phyloP scores from a whole-genome alignment of 2,113 vertebrate species.

The Triplophysa rosa region DNA sequence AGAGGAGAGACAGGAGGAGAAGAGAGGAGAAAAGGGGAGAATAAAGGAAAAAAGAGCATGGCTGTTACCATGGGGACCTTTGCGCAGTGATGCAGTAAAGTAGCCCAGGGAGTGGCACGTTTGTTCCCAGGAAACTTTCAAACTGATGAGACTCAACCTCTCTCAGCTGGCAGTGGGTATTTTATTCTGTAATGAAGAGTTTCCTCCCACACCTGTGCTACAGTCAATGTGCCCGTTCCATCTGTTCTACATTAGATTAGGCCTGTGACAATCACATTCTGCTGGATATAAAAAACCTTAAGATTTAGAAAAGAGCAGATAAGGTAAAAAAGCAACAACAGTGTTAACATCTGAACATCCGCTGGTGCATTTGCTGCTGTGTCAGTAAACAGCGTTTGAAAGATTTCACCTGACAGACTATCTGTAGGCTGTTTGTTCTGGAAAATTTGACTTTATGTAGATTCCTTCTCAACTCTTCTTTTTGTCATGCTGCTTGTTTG shows the following conservation, averaged over 20 bases:
- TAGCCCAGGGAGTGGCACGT: slow-evolving; percentile 65
- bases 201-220: slow-evolving; percentile 30
- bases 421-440: neutral
- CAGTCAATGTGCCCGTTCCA: slow-evolving; percentile 9
- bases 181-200: slow-evolving; percentile 44
- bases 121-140: slow-evolving; percentile 65
- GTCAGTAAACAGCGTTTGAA: neutral
- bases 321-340: neutral
- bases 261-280: neutral
- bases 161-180: slow-evolving; percentile 59
- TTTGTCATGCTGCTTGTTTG: neutral
- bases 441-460: neutral
- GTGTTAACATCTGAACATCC: neutral
- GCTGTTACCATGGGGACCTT: slow-evolving; percentile 79
- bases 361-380: neutral
- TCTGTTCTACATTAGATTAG: slow-evolving; percentile 35
- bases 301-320: neutral
- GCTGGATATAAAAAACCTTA: neutral
- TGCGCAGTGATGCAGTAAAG: slow-evolving; percentile 73
- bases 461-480: neutral
- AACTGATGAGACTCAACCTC: slow-evolving; percentile 39
- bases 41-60: slow-evolving; percentile 43
- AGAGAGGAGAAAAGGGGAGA: slow-evolving; percentile 37
- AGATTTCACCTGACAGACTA: neutral
- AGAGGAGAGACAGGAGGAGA: slow-evolving; percentile 14